Evolutionary conservation across 2,888 invertebrate genomes (phyloP).

Genomic region (Eremobia ochroleuca): DNA sequence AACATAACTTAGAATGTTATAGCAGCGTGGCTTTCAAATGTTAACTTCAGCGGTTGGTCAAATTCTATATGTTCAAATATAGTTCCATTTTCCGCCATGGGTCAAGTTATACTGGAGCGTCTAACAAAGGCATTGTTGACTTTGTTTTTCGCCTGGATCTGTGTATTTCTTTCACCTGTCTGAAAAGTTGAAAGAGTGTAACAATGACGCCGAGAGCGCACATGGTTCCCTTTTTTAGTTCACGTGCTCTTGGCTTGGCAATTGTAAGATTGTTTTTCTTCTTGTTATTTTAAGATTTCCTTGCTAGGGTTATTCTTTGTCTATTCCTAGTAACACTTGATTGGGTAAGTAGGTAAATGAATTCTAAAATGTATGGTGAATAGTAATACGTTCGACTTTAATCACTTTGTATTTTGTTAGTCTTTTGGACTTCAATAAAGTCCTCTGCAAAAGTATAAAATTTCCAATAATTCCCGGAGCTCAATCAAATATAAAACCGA

Average conservation of each 20-base stretch:
- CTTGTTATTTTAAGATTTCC: slow-evolving; percentile 19
- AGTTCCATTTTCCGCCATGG: slow-evolving; percentile 35
- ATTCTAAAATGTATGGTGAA: background rate
- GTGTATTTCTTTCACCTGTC: slow-evolving; percentile 69
- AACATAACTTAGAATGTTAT: slow-evolving; percentile 13
- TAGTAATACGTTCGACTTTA: background rate
- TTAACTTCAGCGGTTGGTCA: background rate
- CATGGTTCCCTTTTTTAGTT: slow-evolving; percentile 49
- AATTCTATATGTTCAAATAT: slow-evolving; percentile 11
- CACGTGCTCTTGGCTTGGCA: slow-evolving; percentile 41
- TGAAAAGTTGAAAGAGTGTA: slow-evolving; percentile 59
- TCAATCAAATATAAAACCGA: background rate
- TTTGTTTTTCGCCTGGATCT: slow-evolving; percentile 67
- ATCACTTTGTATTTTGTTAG: background rate
- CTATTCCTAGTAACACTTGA: background rate
- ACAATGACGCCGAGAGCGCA: slow-evolving; percentile 56
- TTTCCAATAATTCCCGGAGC: background rate
- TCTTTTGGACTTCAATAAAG: background rate
- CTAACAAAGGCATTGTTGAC: slow-evolving; percentile 70
- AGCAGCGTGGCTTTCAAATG: background rate
- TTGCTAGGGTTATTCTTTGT: slow-evolving; percentile 23
- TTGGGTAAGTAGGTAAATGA: background rate
- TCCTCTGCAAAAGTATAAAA: background rate
- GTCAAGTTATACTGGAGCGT: slow-evolving; percentile 29
- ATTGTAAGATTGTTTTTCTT: slow-evolving; percentile 34